These are phyloP conservation scores for Cranoglanis bouderius DNA, from an alignment of 2,113 vertebrate genomes.

Conservation along the genomic window DNA sequence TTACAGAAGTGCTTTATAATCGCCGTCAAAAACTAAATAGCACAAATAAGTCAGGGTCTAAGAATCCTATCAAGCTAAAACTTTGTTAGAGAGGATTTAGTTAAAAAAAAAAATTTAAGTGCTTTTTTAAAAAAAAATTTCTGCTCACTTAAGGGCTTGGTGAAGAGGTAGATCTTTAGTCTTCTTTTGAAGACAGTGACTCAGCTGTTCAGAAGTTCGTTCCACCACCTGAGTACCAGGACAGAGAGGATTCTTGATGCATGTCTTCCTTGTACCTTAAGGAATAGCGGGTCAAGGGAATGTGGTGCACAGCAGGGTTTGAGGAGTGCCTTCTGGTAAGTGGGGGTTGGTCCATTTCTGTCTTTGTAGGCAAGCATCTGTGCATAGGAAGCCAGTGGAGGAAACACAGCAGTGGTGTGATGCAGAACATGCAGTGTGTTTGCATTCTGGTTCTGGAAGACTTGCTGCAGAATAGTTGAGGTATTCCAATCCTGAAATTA, in stretches of 20 bases:
- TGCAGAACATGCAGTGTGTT: not conserved
- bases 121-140: no score
- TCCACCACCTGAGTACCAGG: not conserved
- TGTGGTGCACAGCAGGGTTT: not conserved
- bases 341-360: not conserved
- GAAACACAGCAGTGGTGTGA: not conserved
- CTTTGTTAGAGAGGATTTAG: not conserved
- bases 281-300: not conserved
- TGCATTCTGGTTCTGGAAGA: not conserved
- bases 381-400: not conserved
- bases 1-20: not conserved
- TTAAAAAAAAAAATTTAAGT: no score
- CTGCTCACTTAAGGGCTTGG: not conserved
- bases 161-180: not conserved
- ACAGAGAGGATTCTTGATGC: not conserved
- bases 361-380: not conserved
- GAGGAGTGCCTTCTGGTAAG: not conserved
- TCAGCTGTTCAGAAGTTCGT: not conserved
- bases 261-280: not conserved
- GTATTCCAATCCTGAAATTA: not conserved
- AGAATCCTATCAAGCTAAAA: not conserved
- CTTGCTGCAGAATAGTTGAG: not conserved
- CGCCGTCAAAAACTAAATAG: not conserved
- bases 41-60: not conserved
- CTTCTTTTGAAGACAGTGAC: not conserved